Base-by-base conservation (phyloP, 2,113 vertebrate species). In the Corythaixoides concolor region DNA sequence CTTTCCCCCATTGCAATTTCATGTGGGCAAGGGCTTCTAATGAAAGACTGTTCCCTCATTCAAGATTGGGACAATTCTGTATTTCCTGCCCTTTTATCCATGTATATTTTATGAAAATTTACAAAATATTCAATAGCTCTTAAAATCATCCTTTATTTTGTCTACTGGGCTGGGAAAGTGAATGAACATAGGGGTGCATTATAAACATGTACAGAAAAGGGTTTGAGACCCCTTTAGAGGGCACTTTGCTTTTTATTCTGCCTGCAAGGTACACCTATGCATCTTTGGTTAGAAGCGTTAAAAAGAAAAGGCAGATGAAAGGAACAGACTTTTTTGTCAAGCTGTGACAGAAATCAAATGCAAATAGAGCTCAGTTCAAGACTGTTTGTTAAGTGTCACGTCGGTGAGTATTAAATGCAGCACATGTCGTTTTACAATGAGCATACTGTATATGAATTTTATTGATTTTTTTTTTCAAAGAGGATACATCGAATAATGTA, bases 361-460 rank as follows among this genome's bases (percentile, higher is more conserved):
- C 94, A 96, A 98, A 98, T 98, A 94, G 87, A 97, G 89, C 92
- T 97, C 96, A 97, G 92, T 97, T 97, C 97, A 97, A 98, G 93
- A 95, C 94, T 97, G 95, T 98, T 98, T 98, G 97, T 97, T 97
- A 96, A 98, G 93, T 93, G 97, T 97, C 97, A 97, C 88, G 58
- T 96, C 79, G 66, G 84, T 84, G 96, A 98, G 96, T 97, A 95
- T 97, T 98, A 97, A 98, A 95, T 96, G 93, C 58, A 97, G 91
- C 86, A 93, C 79, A 86, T 96, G 96, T 97, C 73, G 33, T 96
- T 97, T 97, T 97, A 96, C 94, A 97, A 93, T 97, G 88, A 97
- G 96, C 95, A 90, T 77, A 94, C 93, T 81, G 93, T 95, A 89
- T 97, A 95, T 94, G 95, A 97, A 96, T 97, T 96, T 97, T 96